Evolutionary conservation across 1,140 invertebrate genomes (phyloP).

Genomic region (Nilaparvata lugens): DNA sequence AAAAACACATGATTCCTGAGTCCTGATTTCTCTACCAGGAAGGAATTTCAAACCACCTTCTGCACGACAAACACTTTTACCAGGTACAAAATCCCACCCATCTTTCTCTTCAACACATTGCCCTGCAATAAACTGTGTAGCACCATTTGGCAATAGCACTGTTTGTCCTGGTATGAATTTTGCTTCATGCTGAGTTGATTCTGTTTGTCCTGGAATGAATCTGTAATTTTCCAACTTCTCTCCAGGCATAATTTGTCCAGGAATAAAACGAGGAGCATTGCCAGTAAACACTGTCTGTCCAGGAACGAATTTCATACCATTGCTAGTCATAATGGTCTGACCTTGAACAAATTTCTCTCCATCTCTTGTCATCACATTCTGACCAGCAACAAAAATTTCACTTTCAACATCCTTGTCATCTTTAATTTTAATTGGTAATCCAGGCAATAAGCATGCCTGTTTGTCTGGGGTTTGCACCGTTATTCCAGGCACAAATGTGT

Average conservation of each 20-base stretch:
- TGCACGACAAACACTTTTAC: conserved; percentile 41
- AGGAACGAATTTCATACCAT: conserved; percentile 50
- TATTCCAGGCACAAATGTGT: conserved; percentile 61
- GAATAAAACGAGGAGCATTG: conserved; percentile 52
- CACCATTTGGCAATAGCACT: conserved; percentile 47
- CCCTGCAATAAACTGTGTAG: conserved; percentile 47
- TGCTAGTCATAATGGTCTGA: conserved; percentile 32
- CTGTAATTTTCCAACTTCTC: conserved; percentile 28
- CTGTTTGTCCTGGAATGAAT: conserved; percentile 43
- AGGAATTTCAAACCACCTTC: conserved; percentile 48
- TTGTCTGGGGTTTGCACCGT: conserved; percentile 57
- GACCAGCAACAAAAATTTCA: conserved; percentile 46
- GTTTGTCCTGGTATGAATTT: conserved; percentile 52
- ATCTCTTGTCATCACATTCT: conserved; percentile 51
- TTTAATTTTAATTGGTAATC: conserved; percentile 55
- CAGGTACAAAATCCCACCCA: conserved; percentile 41
- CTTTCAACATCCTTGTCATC: conserved; percentile 48
- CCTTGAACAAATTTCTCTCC: conserved; percentile 58
- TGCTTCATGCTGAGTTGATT: conserved; percentile 32
- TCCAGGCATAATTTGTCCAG: conserved; percentile 50
- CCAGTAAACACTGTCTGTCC: conserved; percentile 60
- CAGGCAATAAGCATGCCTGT: conserved; percentile 48
- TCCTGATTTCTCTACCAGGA: conserved; percentile 47
- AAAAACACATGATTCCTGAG: conserved; percentile 47
- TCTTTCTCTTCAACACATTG: conserved; percentile 43